Conservation (phyloP, 1,140 invertebrate species). For the Musca vetustissima region DNA sequence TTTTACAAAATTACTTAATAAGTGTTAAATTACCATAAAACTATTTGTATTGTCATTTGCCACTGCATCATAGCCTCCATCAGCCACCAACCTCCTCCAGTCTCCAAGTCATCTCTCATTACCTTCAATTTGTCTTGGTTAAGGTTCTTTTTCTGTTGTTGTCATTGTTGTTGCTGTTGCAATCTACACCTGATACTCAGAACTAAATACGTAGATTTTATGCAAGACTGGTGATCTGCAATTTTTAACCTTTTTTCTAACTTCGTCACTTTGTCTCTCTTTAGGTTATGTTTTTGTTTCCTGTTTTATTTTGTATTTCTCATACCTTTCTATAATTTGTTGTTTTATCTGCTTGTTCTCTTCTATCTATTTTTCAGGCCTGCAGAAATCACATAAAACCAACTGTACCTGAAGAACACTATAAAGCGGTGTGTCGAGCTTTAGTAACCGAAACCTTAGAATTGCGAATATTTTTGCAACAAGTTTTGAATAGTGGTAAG, state of each 20-base stretch:
- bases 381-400: slow-evolving; percentile 52
- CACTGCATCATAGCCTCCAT: too few species aligned
- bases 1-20: slow-evolving; percentile 20
- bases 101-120: too few species aligned
- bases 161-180: too few species aligned
- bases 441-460: slow-evolving; percentile 88
- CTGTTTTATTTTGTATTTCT: neutral
- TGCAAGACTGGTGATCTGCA: neutral
- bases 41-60: too few species aligned
- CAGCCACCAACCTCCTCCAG: too few species aligned
- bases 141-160: too few species aligned
- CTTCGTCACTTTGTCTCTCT: too few species aligned
- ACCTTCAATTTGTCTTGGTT: too few species aligned
- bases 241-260: too few species aligned
- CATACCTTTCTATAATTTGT: too few species aligned
- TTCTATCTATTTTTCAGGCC: slow-evolving; percentile 33
- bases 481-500: slow-evolving; percentile 66
- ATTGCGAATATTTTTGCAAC: slow-evolving; percentile 84
- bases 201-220: slow-evolving; percentile 11
- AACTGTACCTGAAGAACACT: slow-evolving; percentile 72
- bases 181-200: too few species aligned
- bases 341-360: too few species aligned
- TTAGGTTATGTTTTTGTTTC: neutral
- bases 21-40: slow-evolving; percentile 16
- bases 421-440: slow-evolving; percentile 87